Base-by-base conservation (phyloP, 2,113 vertebrate species). In the Tragulus kanchil region DNA sequence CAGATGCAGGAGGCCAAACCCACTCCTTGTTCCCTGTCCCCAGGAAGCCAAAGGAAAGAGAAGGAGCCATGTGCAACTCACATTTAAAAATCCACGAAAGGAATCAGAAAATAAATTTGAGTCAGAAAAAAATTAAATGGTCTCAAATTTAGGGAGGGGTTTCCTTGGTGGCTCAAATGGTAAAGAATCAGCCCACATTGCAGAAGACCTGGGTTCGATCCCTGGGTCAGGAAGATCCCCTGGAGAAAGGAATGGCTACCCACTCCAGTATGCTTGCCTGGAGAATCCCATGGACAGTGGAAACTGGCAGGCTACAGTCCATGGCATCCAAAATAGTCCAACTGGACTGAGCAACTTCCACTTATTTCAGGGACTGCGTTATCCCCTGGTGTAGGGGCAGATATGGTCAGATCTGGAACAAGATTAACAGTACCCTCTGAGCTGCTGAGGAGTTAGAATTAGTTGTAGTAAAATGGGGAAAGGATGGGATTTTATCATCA, bases 51-150 rank as follows among this genome's bases (percentile, higher is more conserved):
- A 83, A 89, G 45, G 31, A 88, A 82, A 79, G 21, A 87, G 83
- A 85, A 13, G 28, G 48, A 87, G 4, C 8, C 12, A 12, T 19
- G 11, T 7, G 52, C 48, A 58, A 21, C 52, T 92, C 59, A 90
- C 90, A 62, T 75, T 78, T 48, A 19, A 94, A 96, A 95, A 85
- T n/a, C 12, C n/a, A 77, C 52, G 65, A 42, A 87, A 65, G 42
- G 31, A 85, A 69, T 42, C 36, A 93, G 28, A 31, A 96, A 85
- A 67, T 54, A 25, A 3, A 94, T 89, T 23, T 83, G 50, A 90
- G 6, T 86, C 0, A 10, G 69, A 97, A 84, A 93, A 93, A 81
- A 65, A 26, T 42, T 52, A 91, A 65, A 17, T 69, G 31, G 65
- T 45, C 48, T n/a, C n/a, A 85, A 78, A 86, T 28, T 73, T 67